These are phyloP conservation scores for Sebastes dallii DNA, from an alignment of 2,797 vertebrate species.

Conservation along the genomic window DNA sequence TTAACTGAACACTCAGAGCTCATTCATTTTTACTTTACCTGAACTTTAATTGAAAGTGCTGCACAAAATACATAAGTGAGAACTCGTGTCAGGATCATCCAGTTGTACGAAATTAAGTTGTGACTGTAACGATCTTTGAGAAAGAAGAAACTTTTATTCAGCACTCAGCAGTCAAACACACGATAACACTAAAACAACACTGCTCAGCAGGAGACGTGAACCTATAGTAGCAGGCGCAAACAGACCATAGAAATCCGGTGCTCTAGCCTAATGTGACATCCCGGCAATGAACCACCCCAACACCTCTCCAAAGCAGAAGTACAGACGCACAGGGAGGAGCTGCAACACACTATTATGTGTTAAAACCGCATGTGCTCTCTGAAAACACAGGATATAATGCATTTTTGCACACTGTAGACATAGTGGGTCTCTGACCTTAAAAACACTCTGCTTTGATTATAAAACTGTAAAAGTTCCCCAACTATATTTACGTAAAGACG, in stretches of 20 bases:
- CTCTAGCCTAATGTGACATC: not conserved
- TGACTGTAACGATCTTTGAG: too few species aligned
- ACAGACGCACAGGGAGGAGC: not conserved
- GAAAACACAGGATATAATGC: not conserved
- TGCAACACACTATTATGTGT: not conserved
- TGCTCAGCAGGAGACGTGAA: too few species aligned
- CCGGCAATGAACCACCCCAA: not conserved
- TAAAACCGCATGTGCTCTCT: not conserved
- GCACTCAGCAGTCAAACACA: not conserved
- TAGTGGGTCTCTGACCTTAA: not conserved
- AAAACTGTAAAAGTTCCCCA: not conserved
- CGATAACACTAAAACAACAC: not conserved
- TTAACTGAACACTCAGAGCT: not conserved
- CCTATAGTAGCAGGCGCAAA: too few species aligned
- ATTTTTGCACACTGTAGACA: not conserved
- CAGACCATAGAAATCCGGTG: not conserved
- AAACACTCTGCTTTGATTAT: not conserved
- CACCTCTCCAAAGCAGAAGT: not conserved
- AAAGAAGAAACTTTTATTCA: not conserved
- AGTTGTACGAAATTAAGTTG: not conserved
- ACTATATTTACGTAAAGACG: not conserved
- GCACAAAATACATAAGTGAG: not conserved
- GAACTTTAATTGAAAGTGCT: too few species aligned
- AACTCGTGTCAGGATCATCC: not conserved
- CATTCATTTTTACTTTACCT: too few species aligned